Evolutionary conservation across 2,113 vertebrate species (phyloP), one percentile per base, ranked within the genome.

Genomic region (Romanogobio albipinnatus): DNA sequence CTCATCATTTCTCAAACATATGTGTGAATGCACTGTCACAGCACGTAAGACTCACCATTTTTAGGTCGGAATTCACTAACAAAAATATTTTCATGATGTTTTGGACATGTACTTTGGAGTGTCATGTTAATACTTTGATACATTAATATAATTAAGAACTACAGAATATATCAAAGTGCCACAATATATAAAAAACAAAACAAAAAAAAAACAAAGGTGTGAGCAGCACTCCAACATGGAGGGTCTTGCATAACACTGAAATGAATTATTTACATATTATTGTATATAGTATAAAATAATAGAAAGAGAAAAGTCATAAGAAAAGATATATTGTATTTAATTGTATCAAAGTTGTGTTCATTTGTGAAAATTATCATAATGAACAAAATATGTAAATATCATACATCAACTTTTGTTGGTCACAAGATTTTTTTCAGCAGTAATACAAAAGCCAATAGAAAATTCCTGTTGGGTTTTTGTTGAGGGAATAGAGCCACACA

Each of bases 1-100:
- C 10, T 58, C 56, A 76, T 17, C 47, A 66, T 81, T 71, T 81
- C 76, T 82, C 68, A 76, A 76, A 80, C 56, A 82, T 76, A 61
- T 81, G 59, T 81, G 78, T 49, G 75, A 56, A 66, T 66, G 36
- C 13, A 17, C 51, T 43, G 70, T 78, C 76, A 36, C 29, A 78
- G 33, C 76, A 43, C 5, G 5, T 78, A 75, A 76, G 45, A 76
- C 74, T 61, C 76, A 78, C 33, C 9, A 53, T 76, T 51, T 76
- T 76, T 53, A 76, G 26, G 49, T 53, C 15, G 26, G 45, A 15
- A n/a, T 49, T 47, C 22, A 62, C 61, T 15, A 15, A 36, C 10
- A 68, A 36, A 29, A 33, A 26, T 47, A 74, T 76, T 19, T 53
- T 15, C 14, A 29, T 19, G 3, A 3, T 51, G 73, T 33, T 53